Evolutionary conservation across 2,113 vertebrate genomes (phyloP), one percentile per base, ranked within the genome.

Genomic region (Himantopus leucocephalus): DNA sequence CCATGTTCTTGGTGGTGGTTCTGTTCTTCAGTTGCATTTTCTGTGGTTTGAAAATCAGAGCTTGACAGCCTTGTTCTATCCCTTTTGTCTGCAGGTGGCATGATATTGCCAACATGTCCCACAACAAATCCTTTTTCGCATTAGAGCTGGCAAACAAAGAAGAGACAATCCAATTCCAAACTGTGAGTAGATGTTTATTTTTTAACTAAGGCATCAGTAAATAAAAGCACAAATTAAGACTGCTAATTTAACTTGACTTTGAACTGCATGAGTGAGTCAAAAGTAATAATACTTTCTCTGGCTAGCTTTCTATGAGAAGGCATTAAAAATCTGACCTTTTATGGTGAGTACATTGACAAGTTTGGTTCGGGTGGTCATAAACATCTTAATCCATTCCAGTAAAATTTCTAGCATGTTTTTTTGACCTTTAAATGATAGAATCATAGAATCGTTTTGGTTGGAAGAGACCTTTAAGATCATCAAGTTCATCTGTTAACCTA

Each of bases 51-150:
- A 86, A 88, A 91, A 59, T 77, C 29, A 62, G 68, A 59, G 45
- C 26, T 89, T 70, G 34, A 34, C 16, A 52, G 30, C 90, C 56
- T 59, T 29, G 18, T 84, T 63, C 66, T 84, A 26, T 94, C 53
- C 66, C 91, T 92, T 94, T 96, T 98, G 85, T 97, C 56, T 91
- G 17, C 77, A 99, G 99, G 98, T 99, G 99, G 99, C 98, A 99
- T 85, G 99, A 99, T 95, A 99, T 99, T 97, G 99, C 99, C 87
- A 99, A 99, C 97, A 99, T 99, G 99, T 99, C 99, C 96, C 99
- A 99, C 97, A 99, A 99, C 97, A 99, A 99, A 98, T 99, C 99
- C 48, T 99, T 99, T 96, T 99, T 99, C 7, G 98, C 99, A 4
- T 96, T 99, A 97, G 99, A 99, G 97, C 96, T 99, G 84, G 95